phyloP scores from a whole-genome alignment of 2,888 invertebrate genomes.

The Lasioglossum marginatum region DNA sequence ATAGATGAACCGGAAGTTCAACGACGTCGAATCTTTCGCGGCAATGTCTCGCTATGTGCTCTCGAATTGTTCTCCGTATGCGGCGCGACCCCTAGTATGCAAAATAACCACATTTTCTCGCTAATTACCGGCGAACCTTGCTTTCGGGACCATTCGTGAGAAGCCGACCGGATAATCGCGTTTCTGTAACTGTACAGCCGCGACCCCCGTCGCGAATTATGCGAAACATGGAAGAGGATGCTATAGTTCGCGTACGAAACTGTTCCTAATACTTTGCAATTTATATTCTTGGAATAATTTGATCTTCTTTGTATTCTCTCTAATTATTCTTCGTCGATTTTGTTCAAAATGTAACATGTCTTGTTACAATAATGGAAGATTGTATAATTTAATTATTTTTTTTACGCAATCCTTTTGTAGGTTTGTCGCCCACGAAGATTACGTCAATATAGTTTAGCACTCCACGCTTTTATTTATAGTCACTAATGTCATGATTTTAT shows the following conservation, averaged over 20 bases:
- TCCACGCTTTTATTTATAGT: too few species aligned
- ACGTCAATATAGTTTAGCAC: too few species aligned
- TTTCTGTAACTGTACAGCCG: not conserved
- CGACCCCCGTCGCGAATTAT: not conserved
- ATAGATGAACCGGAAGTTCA: not conserved
- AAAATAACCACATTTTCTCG: constrained; percentile 28
- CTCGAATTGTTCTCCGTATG: not conserved
- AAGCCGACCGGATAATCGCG: constrained; percentile 3
- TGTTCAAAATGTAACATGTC: not conserved
- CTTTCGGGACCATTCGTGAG: constrained; percentile 28
- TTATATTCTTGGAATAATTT: not conserved
- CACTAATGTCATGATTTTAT: too few species aligned
- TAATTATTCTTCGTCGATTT: not conserved
- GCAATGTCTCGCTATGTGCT: not conserved
- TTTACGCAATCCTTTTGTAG: not conserved
- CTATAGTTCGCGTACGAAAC: not conserved
- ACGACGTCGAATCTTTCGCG: not conserved
- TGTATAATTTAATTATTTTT: not conserved
- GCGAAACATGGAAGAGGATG: not conserved
- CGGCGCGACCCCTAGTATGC: not conserved
- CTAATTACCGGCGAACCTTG: constrained; percentile 34
- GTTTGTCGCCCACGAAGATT: too few species aligned
- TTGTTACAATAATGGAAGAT: not conserved
- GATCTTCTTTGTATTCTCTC: not conserved
- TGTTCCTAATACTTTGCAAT: not conserved